Base-by-base conservation (phyloP, 2,888 invertebrate species). In the Eurois occulta region DNA sequence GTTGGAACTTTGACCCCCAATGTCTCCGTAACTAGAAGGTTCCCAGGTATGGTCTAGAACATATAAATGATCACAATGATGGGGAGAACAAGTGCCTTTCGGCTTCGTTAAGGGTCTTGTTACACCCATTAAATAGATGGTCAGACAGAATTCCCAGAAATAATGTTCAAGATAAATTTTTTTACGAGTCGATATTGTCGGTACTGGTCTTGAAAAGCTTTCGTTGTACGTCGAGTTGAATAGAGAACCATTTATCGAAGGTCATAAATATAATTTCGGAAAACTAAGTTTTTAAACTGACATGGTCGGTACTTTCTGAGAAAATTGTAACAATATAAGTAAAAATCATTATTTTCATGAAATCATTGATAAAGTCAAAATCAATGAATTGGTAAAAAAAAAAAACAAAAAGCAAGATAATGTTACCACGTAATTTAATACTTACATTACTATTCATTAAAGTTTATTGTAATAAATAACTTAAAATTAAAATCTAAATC, bases 401-500 rank as follows among this genome's bases (percentile, higher is more conserved):
- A 35, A 64, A 62, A 38, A 1, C 13, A 41, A 52, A 52, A 18
- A 48, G 1, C 13, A 52, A 52, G 7, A 38, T 46, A 46, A 46
- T 32, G 0, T 48, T 0, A 35, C 13, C 18, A 24, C 58, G 65
- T 69, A 28, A 65, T 65, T 69, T 65, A 69, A 65, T 65, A 69
- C 48, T 77, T 32, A 69, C 64, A 75, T 58, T 18, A 65, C 18
- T 35, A 28, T 41, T 18, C 28, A 8, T 32, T 41, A 5, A 66
- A 32, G 21, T 62, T 41, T 24, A 43, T 24, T 66, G 1, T 3
- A 43, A 80, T 80, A 77, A 83, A 77, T 80, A 52, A 32, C 24
- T 65, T 69, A 69, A 35, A 35, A 48, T 43, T n/a, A 46, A 41
- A 46, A n/a, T 35, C 32, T 16, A n/a, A 43, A 24, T 21, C 18